phyloP scores from a whole-genome alignment of 2,888 invertebrate species.

The Caradrina clavipalpis region DNA sequence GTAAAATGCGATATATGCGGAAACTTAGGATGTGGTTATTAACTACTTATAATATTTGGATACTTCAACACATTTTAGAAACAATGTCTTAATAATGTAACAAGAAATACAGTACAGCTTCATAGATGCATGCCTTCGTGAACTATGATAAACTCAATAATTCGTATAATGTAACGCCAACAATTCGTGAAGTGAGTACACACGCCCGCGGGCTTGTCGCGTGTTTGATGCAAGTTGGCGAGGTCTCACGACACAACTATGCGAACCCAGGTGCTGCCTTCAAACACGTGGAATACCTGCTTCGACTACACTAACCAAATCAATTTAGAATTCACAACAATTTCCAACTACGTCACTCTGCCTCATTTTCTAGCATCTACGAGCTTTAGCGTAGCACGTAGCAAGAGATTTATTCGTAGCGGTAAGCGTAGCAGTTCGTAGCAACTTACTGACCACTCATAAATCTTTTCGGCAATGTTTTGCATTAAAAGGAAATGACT shows the following conservation, averaged over 20 bases:
- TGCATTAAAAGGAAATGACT: slow-evolving; percentile 58
- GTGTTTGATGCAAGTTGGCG: slow-evolving; percentile 62
- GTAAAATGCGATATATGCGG: background rate
- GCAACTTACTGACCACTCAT: slow-evolving; percentile 59
- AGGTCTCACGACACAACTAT: slow-evolving; percentile 60
- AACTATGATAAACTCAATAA: slow-evolving; percentile 62
- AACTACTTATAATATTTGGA: slow-evolving; percentile 15
- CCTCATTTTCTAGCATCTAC: slow-evolving; percentile 35
- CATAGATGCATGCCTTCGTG: slow-evolving; percentile 43
- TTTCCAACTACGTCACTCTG: slow-evolving; percentile 61
- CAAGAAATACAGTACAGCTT: slow-evolving; percentile 32
- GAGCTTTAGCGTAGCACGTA: slow-evolving; percentile 48
- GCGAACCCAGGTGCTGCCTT: slow-evolving; percentile 56
- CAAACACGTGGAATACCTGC: slow-evolving; percentile 66
- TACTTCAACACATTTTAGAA: slow-evolving; percentile 27
- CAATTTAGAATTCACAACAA: slow-evolving; percentile 56
- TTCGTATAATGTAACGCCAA: slow-evolving; percentile 60
- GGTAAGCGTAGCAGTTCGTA: slow-evolving; percentile 63
- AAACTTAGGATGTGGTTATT: background rate
- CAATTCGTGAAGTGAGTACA: slow-evolving; percentile 63
- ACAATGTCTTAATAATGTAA: slow-evolving; percentile 48
- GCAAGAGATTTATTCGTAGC: slow-evolving; percentile 59
- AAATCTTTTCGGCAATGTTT: slow-evolving; percentile 53
- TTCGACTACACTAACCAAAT: slow-evolving; percentile 59
- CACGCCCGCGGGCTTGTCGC: slow-evolving; percentile 47